These are phyloP conservation scores for Brachionus asplanchnoidis DNA, from an alignment of 1,140 invertebrate species.

Conservation along the genomic window DNA sequence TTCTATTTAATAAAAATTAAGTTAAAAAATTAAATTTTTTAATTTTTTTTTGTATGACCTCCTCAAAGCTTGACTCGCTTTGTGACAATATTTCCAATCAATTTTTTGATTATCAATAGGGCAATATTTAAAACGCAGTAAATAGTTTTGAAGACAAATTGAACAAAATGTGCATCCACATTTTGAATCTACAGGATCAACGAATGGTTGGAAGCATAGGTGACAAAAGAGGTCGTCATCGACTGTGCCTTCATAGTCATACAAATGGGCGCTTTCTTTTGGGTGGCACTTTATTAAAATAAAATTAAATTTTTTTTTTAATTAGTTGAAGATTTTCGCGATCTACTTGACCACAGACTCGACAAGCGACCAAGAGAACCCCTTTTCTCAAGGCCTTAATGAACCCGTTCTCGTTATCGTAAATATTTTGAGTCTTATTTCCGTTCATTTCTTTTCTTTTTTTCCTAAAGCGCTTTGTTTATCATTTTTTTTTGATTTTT, in stretches of 20 bases:
- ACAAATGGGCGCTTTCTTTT: slow-evolving; percentile 58
- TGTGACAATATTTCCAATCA: slow-evolving; percentile 49
- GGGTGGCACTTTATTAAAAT: slow-evolving; percentile 53
- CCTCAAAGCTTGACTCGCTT: slow-evolving; percentile 54
- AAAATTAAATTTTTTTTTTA: not conserved
- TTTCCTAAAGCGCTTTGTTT: not conserved
- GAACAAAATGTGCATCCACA: slow-evolving; percentile 61
- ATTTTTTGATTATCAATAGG: slow-evolving; percentile 53
- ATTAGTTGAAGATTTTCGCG: not conserved
- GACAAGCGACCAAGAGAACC: slow-evolving; percentile 22
- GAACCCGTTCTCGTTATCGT: not conserved
- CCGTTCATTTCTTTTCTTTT: not conserved
- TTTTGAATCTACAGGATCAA: slow-evolving; percentile 56
- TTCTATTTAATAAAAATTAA: slow-evolving; percentile 46
- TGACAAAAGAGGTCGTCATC: slow-evolving; percentile 60
- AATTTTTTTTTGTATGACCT: slow-evolving; percentile 44
- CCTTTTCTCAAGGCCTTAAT: slow-evolving; percentile 35
- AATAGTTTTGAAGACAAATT: slow-evolving; percentile 55
- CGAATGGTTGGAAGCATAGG: slow-evolving; percentile 58
- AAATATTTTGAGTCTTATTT: not conserved
- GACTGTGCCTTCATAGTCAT: slow-evolving; percentile 60
- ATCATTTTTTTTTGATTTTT: slow-evolving; percentile 1
- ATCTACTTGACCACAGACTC: slow-evolving; percentile 32
- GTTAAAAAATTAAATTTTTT: too few species aligned
- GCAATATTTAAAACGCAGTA: slow-evolving; percentile 54